Conservation (phyloP, 2,888 invertebrate genomes). For the Drosophila meridiana region DNA sequence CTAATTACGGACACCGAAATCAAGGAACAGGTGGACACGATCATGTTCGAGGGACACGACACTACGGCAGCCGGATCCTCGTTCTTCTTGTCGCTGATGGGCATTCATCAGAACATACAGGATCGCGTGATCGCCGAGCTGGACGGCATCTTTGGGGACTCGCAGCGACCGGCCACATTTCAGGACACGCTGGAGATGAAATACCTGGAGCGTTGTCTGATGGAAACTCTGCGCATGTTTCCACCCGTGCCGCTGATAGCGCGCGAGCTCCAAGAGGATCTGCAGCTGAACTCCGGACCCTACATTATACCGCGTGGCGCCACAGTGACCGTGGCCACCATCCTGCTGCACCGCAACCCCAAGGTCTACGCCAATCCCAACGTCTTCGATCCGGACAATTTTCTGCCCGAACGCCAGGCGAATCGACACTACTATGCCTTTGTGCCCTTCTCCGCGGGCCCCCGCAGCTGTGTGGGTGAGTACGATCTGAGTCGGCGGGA, state of each 20-base stretch:
- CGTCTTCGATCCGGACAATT: constrained; percentile 93
- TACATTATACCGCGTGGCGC: constrained; percentile 89
- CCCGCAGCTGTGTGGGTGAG: constrained; percentile 92
- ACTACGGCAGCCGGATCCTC: constrained; percentile 93
- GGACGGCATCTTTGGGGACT: constrained; percentile 91
- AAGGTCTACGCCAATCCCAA: constrained; percentile 91
- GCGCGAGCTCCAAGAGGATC: constrained; percentile 89
- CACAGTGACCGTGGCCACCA: constrained; percentile 88
- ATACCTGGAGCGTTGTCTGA: constrained; percentile 91
- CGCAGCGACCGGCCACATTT: constrained; percentile 91
- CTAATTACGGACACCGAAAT: constrained; percentile 91
- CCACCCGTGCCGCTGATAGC: constrained; percentile 92
- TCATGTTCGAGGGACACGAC: constrained; percentile 95
- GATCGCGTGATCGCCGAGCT: constrained; percentile 90
- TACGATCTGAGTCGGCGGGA: constrained; percentile 25
- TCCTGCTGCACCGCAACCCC: constrained; percentile 89
- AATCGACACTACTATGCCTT: constrained; percentile 93
- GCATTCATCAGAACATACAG: constrained; percentile 90
- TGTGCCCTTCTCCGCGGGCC: constrained; percentile 93
- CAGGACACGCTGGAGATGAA: constrained; percentile 95
- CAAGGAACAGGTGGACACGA: constrained; percentile 93
- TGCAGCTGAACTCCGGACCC: constrained; percentile 89
- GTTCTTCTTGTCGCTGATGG: constrained; percentile 92
- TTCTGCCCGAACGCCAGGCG: constrained; percentile 91
- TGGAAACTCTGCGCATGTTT: constrained; percentile 92